Evolutionary conservation across 2,797 vertebrate species (phyloP).

Genomic region (Gobio occitaniae): DNA sequence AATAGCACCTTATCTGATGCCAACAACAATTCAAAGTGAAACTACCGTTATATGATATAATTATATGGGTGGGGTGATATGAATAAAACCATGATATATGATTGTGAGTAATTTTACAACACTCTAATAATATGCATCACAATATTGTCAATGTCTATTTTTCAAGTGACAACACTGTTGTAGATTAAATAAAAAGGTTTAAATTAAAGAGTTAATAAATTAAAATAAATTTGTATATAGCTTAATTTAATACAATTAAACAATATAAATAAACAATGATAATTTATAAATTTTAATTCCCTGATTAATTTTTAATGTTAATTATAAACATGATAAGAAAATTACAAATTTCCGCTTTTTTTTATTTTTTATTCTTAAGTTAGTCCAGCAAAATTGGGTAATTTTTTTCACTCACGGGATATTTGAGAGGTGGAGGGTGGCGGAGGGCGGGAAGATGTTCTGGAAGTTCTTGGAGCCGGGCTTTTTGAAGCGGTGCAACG

Average conservation of each 20-base stretch:
- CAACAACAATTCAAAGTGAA: background rate
- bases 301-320: background rate
- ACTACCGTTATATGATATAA: background rate
- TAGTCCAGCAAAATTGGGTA: background rate
- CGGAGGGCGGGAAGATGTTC: slow-evolving; percentile 91
- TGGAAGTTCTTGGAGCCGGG: slow-evolving; percentile 89
- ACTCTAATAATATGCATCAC: background rate
- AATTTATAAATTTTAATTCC: background rate
- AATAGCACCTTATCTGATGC: slow-evolving; percentile 12
- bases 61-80: background rate
- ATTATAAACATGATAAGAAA: background rate
- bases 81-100: background rate
- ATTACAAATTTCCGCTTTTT: no score
- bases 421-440: slow-evolving; percentile 91
- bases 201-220: no score
- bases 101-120: background rate
- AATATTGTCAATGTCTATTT: background rate
- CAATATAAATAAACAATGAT: background rate
- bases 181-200: no score
- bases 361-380: background rate
- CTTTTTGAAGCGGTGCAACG: slow-evolving; percentile 92
- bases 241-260: background rate
- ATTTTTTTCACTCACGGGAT: slow-evolving; percentile 83
- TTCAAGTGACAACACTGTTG: no score
- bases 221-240: background rate